Base-by-base conservation (phyloP, 2,797 vertebrate species). In the Centroberyx gerrardi region DNA sequence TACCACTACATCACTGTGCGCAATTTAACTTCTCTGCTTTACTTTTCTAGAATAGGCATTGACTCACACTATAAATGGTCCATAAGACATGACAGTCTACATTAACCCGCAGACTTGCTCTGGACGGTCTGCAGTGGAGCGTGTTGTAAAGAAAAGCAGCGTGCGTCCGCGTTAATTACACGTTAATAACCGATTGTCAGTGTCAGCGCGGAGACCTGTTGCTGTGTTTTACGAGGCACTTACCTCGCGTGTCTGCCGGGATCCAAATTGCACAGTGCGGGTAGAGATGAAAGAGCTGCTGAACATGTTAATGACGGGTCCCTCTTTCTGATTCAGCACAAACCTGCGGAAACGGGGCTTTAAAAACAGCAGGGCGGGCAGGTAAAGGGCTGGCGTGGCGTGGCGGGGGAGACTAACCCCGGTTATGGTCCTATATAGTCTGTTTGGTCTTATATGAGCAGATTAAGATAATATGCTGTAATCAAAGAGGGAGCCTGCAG, bases 211-310 rank as follows among this genome's bases (percentile, higher is more conserved):
- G 60, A 85, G 83, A 92, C 87, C 89, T 88, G 90, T 86, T 87
- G 91, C 75, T 68, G 76, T 44, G 29, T 84, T 91, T 92, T 89
- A 93, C 65, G 83, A 84, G 49, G 66, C 61, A 18, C 76, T 82
- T 22, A 59, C 63, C 80, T 82, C 88, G 83, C 86, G 87, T 89
- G 90, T 85, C 74, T 81, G 83, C 63, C 44, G 49, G 74, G 76
- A 2, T 83, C 84, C 56, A 90, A 93, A 93, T 88, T 90, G 85
- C 88, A 92, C 59, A 54, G 76, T 83, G 65, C 67, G 75, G 54
- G 58, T 46, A 72, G 73, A 92, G 92, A 93, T 95, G 87, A 94
- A 94, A 94, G 90, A 71, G 82, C 71, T 66, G 29, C 29, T 80
- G 79, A 74, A 78, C 68, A 48, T 44, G 83, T 81, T 87, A 85